Conservation (phyloP, 1,140 invertebrate species). For the Harlomillsia oculata region DNA sequence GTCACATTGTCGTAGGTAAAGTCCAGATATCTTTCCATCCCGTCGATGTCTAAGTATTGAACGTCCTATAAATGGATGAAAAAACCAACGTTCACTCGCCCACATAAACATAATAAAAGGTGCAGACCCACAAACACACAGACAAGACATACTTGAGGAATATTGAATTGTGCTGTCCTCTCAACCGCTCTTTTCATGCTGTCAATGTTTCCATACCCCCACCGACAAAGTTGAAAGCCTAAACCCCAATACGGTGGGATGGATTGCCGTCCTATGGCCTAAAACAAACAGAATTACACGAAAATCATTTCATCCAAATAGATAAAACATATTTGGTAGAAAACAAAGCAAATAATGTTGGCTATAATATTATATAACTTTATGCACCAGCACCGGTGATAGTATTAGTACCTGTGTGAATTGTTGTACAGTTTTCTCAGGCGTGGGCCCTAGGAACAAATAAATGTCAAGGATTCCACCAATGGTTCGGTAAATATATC, state of each 20-base stretch:
- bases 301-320: not conserved
- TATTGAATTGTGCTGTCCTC: slow-evolving; percentile 23
- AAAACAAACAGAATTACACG: not conserved
- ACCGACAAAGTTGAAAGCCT: slow-evolving; percentile 38
- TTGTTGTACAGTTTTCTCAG: slow-evolving; percentile 45
- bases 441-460: slow-evolving; percentile 43
- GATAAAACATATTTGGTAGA: not conserved
- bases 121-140: slow-evolving; percentile 41
- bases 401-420: slow-evolving; percentile 43
- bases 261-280: slow-evolving; percentile 41
- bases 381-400: too few relatives aligned
- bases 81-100: slow-evolving; percentile 37
- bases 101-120: slow-evolving; percentile 12
- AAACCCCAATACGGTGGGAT: slow-evolving; percentile 46
- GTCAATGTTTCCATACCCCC: slow-evolving; percentile 41
- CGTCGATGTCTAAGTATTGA: slow-evolving; percentile 43
- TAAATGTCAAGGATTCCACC: slow-evolving; percentile 44
- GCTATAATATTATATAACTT: too few relatives aligned
- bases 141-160: slow-evolving; percentile 46
- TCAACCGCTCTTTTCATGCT: slow-evolving; percentile 40
- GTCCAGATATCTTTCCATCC: slow-evolving; percentile 55
- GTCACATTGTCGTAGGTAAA: slow-evolving; percentile 9
- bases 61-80: slow-evolving; percentile 40
- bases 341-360: not conserved
- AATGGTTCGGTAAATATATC: slow-evolving; percentile 38